phyloP scores from a whole-genome alignment of 2,113 vertebrate species.

The Thryonomys swinderianus region DNA sequence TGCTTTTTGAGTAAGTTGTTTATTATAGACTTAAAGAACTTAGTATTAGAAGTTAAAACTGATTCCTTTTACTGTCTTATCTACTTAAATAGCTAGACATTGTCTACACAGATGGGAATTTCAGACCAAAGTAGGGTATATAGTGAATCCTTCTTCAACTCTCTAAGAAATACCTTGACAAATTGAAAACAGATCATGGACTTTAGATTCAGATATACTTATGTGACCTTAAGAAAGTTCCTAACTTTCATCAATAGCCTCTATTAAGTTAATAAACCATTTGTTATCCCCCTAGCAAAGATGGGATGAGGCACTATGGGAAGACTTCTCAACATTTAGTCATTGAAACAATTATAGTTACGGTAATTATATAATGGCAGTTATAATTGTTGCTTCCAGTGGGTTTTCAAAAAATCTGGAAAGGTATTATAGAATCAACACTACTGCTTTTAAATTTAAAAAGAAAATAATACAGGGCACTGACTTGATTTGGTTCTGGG shows the following conservation, averaged over 20 bases:
- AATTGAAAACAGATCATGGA: background rate
- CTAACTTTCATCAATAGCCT: background rate
- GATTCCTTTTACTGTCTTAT: background rate
- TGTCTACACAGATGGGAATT: background rate
- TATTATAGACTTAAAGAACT: background rate
- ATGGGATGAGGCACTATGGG: background rate
- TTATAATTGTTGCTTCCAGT: background rate
- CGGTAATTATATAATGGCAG: background rate
- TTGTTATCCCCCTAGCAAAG: background rate
- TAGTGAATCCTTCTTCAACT: background rate
- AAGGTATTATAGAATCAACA: background rate
- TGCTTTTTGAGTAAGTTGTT: constrained; percentile 12
- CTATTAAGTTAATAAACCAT: constrained; percentile 3
- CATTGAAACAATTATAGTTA: background rate
- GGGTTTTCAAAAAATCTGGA: background rate
- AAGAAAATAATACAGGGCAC: constrained; percentile 1
- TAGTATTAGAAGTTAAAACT: background rate
- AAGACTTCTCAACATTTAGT: background rate
- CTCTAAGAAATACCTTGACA: background rate
- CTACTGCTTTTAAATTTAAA: background rate
- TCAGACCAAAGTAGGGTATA: background rate
- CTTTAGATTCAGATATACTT: background rate
- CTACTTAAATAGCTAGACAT: background rate
- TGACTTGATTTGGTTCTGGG: background rate
- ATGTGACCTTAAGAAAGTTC: background rate